phyloP scores from a whole-genome alignment of 2,113 vertebrate genomes.

The Pollachius pollachius region DNA sequence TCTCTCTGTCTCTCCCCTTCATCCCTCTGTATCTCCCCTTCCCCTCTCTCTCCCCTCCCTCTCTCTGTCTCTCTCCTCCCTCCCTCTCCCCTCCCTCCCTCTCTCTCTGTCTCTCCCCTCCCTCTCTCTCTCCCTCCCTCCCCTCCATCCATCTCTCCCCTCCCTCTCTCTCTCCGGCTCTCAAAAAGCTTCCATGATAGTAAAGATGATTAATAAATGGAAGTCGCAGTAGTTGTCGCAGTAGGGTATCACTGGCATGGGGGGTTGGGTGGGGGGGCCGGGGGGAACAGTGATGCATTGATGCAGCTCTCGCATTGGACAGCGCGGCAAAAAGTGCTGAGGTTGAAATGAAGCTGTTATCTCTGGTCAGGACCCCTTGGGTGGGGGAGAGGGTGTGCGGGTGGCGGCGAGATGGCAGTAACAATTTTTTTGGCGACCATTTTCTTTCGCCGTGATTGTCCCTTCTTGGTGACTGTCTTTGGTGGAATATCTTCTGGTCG shows the following conservation, averaged over 20 bases:
- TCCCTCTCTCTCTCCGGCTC: conserved; percentile 16
- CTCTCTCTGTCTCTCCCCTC: too few species aligned
- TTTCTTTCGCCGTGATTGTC: too few species aligned
- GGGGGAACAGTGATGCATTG: conserved; percentile 59
- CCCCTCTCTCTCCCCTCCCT: neutral
- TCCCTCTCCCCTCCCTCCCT: too few species aligned
- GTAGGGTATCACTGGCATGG: conserved; percentile 55
- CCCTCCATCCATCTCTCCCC: neutral
- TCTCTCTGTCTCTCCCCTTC: conserved; percentile 23
- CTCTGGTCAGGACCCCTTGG: conserved; percentile 62
- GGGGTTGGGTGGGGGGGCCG: conserved; percentile 8
- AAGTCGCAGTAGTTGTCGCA: conserved; percentile 45
- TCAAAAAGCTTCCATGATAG: conserved; percentile 52
- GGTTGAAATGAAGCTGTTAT: conserved; percentile 70
- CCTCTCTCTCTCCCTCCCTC: too few species aligned
- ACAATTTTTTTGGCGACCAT: too few species aligned
- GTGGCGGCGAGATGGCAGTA: neutral
- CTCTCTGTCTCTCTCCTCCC: neutral
- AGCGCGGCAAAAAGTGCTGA: conserved; percentile 68
- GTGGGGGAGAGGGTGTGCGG: conserved; percentile 52
- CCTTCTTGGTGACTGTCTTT: too few species aligned
- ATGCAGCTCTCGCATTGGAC: conserved; percentile 59
- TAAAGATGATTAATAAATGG: neutral
- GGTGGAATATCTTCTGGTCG: too few species aligned
- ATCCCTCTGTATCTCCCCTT: too few species aligned